Evolutionary conservation across 1,140 invertebrate genomes (phyloP).

Genomic region (Hycleus phaleratus): DNA sequence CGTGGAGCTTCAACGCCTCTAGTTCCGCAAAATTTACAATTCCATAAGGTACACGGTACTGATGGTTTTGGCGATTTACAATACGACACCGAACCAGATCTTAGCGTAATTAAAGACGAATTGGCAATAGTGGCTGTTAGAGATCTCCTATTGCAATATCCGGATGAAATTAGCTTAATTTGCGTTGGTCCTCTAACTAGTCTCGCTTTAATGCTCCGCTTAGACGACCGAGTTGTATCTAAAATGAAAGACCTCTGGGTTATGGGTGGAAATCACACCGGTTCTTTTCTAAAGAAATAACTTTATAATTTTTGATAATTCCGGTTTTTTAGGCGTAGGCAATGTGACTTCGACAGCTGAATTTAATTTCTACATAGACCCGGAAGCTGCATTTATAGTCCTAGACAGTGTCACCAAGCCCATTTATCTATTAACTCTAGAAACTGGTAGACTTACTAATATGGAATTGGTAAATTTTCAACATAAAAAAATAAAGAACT

Average conservation of each 20-base stretch:
- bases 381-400: slow-evolving; percentile 68
- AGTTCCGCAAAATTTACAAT: slow-evolving; percentile 34
- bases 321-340: slow-evolving; percentile 42
- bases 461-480: slow-evolving; percentile 48
- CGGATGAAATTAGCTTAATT: slow-evolving; percentile 51
- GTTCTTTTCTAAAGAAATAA: slow-evolving; percentile 40
- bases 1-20: slow-evolving; percentile 49
- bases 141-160: slow-evolving; percentile 22
- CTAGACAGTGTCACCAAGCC: slow-evolving; percentile 48
- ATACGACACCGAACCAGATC: slow-evolving; percentile 21
- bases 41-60: slow-evolving; percentile 45
- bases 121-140: slow-evolving; percentile 17
- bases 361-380: slow-evolving; percentile 73
- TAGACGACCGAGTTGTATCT: slow-evolving; percentile 54
- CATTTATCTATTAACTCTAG: slow-evolving; percentile 57
- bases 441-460: slow-evolving; percentile 49
- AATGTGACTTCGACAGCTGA: slow-evolving; percentile 62
- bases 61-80: slow-evolving; percentile 59
- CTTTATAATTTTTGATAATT: too few relatives aligned
- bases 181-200: slow-evolving; percentile 71
- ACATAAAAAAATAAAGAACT: slow-evolving; percentile 44
- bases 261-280: slow-evolving; percentile 70
- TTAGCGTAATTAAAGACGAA: slow-evolving; percentile 18
- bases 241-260: slow-evolving; percentile 58
- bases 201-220: slow-evolving; percentile 60